Evolutionary conservation across 2,797 vertebrate species (phyloP), one percentile per base, ranked within the genome.

Genomic region (Sciurus vulgaris): DNA sequence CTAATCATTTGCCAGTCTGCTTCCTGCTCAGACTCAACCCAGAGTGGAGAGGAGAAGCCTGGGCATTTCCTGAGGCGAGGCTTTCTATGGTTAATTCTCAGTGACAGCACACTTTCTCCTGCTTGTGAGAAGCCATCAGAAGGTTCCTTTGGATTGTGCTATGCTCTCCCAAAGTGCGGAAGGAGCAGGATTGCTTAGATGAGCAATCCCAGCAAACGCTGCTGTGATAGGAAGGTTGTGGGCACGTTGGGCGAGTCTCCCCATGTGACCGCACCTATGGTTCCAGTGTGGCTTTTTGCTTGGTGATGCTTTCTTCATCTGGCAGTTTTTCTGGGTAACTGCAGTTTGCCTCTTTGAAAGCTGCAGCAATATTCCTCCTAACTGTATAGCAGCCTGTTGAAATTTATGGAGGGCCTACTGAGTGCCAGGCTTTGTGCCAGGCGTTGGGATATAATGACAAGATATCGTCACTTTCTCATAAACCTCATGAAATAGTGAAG

Each of bases 1-100:
- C 93, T 84, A 41, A 81, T 92, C 78, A 93, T 69, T 94, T 91
- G 76, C 91, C 78, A 72, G 70, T 35, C 79, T 14, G 15, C 38
- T 61, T 14, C 63, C 69, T 86, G 69, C 74, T 96, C 79, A 35
- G 51, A 78, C 33, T 72, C 47, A 91, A 49, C 24, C 59, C 14
- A 59, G 59, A 84, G 49, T 86, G 70, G 86, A 89, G 33, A 88
- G 33, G 44, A 76, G 88, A 51, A 72, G 33, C n/a, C 79, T 41
- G 61, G 87, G 56, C 67, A 54, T 87, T 82, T 89, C 86, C 44
- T 38, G 26, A 89, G 94, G 63, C 54, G 13, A 74, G 87, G 0
- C 49, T 96, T 97, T 91, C 35, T 65, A 79, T n/a, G 59, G 22
- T 85, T 93, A 91, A 89, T 89, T 93, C 84, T 77, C 86, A 79